Percentiles rank a stretch among this genome's conserved stretches.
phyloP scores from a whole-genome alignment of 37 sponge, comb jelly and placozoan genomes.

The Tethya wilhelma region DNA sequence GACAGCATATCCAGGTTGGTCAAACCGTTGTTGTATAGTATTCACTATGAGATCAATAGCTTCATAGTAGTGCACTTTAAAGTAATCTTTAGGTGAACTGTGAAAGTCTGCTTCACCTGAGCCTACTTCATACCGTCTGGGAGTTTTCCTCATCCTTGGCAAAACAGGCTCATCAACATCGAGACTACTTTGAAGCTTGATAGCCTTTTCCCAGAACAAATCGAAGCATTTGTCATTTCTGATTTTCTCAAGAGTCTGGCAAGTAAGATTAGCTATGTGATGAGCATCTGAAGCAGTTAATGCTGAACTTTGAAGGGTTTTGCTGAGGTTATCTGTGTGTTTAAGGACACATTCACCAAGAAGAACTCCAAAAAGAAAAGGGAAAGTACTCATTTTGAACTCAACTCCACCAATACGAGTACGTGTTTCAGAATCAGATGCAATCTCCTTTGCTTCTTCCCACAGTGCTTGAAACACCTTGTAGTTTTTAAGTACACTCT shows the following conservation, averaged over 20 bases:
- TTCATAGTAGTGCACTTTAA: conserved; percentile 25
- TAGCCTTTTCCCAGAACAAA: conserved; percentile 40
- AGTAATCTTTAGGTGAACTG: conserved; percentile 28
- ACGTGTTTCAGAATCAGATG: conserved; percentile 37
- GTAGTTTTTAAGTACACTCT: conserved; percentile 48
- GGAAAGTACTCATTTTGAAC: conserved; percentile 32
- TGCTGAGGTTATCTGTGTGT: conserved; percentile 52
- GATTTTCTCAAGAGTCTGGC: conserved; percentile 30
- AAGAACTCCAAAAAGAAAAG: conserved; percentile 45
- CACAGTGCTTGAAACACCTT: conserved; percentile 42
- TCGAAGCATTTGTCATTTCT: conserved; percentile 37
- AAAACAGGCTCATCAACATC: conserved; percentile 32
- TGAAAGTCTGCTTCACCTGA: conserved; percentile 6
- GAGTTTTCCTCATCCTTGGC: conserved; percentile 45
- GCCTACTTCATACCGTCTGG: conserved; percentile 45
- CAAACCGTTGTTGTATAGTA: conserved; percentile 9
- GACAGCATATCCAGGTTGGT: conserved; percentile 31
- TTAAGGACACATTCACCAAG: conserved; percentile 42
- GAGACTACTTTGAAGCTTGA: neutral
- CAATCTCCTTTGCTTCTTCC: conserved; percentile 43
- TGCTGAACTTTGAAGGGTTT: conserved; percentile 44
- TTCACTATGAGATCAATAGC: conserved; percentile 38
- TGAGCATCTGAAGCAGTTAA: conserved; percentile 55
- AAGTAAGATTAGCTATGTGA: conserved; percentile 43
- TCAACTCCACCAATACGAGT: conserved; percentile 44